Evolutionary conservation across 2,797 vertebrate species (phyloP).

Genomic region (Microtus agrestis): DNA sequence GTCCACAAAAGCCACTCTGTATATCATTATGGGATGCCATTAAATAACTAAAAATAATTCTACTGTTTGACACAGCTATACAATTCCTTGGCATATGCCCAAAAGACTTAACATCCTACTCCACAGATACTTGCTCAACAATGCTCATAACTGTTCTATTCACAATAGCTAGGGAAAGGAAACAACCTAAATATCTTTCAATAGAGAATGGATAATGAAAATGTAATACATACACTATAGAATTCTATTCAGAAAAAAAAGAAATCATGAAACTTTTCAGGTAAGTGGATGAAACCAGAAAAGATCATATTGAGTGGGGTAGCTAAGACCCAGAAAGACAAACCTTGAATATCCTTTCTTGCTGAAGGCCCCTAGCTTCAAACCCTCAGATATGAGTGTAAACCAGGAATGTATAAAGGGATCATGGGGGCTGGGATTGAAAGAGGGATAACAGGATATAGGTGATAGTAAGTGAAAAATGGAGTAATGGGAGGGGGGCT

Average conservation of each 20-base stretch:
- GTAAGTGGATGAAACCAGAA: not conserved
- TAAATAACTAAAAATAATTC: not conserved
- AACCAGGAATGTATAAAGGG: not conserved
- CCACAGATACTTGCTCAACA: not conserved
- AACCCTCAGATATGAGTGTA: not conserved
- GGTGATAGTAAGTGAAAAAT: not conserved
- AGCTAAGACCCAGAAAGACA: not conserved
- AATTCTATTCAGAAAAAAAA: not conserved
- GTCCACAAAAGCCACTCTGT: not conserved
- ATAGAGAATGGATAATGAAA: not conserved
- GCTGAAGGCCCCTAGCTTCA: not conserved
- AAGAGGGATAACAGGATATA: not conserved
- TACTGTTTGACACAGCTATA: not conserved
- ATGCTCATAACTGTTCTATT: not conserved
- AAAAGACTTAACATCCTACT: not conserved
- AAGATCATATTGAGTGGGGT: not conserved
- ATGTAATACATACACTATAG: not conserved
- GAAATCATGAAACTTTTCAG: not conserved
- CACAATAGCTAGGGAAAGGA: not conserved
- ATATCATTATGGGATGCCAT: not conserved
- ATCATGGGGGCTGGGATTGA: not conserved
- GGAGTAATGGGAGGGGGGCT: not conserved
- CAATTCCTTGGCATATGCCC: not conserved
- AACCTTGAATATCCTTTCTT: not conserved
- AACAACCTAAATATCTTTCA: not conserved